Base-by-base conservation (phyloP, 2,797 vertebrate genomes). In the Potorous gilbertii region DNA sequence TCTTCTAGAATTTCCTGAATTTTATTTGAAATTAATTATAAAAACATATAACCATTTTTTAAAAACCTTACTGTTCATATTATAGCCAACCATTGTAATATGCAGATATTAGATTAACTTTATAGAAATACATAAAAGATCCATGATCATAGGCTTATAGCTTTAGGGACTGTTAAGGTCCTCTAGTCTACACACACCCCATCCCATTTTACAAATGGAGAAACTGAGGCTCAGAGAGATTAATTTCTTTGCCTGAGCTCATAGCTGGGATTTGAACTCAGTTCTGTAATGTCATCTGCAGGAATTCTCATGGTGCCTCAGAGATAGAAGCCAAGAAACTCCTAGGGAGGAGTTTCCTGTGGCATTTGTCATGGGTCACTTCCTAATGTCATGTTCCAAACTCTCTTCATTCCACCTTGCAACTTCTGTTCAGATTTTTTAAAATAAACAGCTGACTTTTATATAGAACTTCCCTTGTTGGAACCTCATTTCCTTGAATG, bases 1-100 rank as follows among this genome's bases (percentile, higher is more conserved):
- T 91, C 91, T 96, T 98, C 93, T 96, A 96, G 92, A 97, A 97
- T 97, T 98, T 98, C 93, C 93, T 94, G 95, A 95, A 94, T 97
- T 98, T 97, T 95, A 96, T 59, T 96, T 97, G 91, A 97, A 96
- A 59, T 96, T 95, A 97, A 87, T 92, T 97, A 50, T 55, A 90
- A 52, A 28, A 92, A 96, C 95, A 94, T 50, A 94, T 54, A 87
- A 46, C 8, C 4, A 10, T 50, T 62, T 59, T 59, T 81, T 50
- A 46, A 81, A 74, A 74, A 81, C 54, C 13, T 90, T 55, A 90
- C 27, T 90, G 2, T 90, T 54, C 10, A 55, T 16, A 50, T 21
- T 54, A n/a, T 50, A 90, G 28, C 28, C 46, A 54, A 34, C 1
- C 27, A 14, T 54, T 90, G 28, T 95, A 16, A 0, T 94, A 40